Evolutionary conservation across 2,113 vertebrate species (phyloP), one percentile per base, ranked within the genome.

Genomic region (Pleuronectes platessa): DNA sequence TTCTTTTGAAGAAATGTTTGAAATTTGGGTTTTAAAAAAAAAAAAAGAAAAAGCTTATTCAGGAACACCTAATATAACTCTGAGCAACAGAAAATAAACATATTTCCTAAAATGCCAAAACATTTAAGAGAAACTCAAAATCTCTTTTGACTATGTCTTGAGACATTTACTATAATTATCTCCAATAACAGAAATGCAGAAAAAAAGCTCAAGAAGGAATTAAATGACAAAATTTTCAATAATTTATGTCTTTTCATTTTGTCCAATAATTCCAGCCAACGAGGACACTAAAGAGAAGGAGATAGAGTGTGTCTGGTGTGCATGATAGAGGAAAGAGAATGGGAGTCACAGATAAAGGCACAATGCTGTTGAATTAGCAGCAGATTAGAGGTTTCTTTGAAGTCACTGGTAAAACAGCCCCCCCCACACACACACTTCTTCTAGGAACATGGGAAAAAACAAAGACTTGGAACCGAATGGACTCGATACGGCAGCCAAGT

Each of bases 341-440:
- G 5, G 1, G n/a, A 40, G 26, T 21, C 3, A 26, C 12, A 63
- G 40, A 68, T 42, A 81, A 78, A 64, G 4, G 51, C 64, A 31
- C 31, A 31, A 42, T 37, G 62, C 27, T 49, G 59, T 76, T 65
- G 68, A 4, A 64, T 71, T 68, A 51, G 15, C 59, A 56, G 66
- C 31, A 54, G 62, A 86, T 83, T 42, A 87, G 83, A 72, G 40
- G 55, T 68, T 63, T 71, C 55, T 89, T 86, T 84, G 71, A 88
- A 79, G 79, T 60, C 45, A 27, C 66, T 54, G 31, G 61, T 82
- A 60, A 31, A 35, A 10, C 15, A 40, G 40, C 18, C 47, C 15
- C 26, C 45, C 12, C 18, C 31, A 24, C 20, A 5, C 20, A 7
- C 17, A 7, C 51, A 2, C 18, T 18, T 61, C 5, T 61, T 61